phyloP scores from a whole-genome alignment of 2,888 invertebrate species.

The Macrophya alboannulata region DNA sequence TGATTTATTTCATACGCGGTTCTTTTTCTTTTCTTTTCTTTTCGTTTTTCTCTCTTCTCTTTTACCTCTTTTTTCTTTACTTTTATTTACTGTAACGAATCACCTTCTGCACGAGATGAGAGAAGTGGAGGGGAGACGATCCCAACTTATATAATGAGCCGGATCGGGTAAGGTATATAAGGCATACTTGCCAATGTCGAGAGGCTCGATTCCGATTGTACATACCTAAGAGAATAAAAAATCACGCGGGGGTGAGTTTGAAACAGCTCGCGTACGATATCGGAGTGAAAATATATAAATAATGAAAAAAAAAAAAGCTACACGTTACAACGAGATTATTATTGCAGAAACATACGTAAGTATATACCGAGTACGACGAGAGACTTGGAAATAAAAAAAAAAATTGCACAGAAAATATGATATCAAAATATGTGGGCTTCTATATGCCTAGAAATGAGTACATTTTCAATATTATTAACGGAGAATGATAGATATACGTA shows the following conservation, averaged over 20 bases:
- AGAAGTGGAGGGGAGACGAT: not conserved
- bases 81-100: not conserved
- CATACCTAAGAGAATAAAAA: not conserved
- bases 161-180: not conserved
- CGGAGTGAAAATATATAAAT: not conserved
- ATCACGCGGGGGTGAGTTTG: not conserved
- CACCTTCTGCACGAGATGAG: not conserved
- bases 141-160: not conserved
- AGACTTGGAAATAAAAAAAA: not conserved
- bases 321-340: not conserved
- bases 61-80: not conserved
- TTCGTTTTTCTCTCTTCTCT: not conserved
- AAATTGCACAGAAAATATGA: not conserved
- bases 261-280: not conserved
- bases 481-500: not conserved
- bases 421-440: not conserved
- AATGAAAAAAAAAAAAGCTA: not conserved
- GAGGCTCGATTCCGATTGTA: not conserved
- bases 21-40: not conserved
- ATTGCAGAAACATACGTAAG: not conserved
- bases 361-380: not conserved
- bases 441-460: not conserved
- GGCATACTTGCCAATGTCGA: not conserved
- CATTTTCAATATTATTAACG: not conserved
- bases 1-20: slow-evolving; percentile 25